phyloP scores from a whole-genome alignment of 1,140 invertebrate genomes.

The Cydia amplana region DNA sequence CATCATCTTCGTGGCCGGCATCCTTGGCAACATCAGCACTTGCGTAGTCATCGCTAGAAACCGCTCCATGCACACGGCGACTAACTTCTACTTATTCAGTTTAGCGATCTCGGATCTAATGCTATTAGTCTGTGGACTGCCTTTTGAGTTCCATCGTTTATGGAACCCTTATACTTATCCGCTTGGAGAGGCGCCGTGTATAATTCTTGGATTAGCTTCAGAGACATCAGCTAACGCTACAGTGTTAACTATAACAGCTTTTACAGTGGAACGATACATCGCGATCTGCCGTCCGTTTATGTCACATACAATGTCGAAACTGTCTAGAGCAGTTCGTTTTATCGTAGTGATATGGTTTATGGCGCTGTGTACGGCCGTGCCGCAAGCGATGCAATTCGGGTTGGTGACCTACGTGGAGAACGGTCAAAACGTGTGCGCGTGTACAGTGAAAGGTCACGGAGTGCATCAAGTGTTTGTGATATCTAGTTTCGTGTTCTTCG shows the following conservation, averaged over 20 bases:
- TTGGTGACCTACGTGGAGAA: constrained; percentile 80
- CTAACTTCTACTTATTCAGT: constrained; percentile 93
- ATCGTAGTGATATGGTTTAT: constrained; percentile 86
- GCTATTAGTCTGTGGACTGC: constrained; percentile 87
- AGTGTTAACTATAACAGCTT: constrained; percentile 95
- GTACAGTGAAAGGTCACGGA: constrained; percentile 79
- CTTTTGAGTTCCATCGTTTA: constrained; percentile 89
- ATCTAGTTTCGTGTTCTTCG: constrained; percentile 88
- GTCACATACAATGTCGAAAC: constrained; percentile 91
- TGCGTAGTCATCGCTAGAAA: constrained; percentile 92
- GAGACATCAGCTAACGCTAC: constrained; percentile 95
- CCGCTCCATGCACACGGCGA: constrained; percentile 90
- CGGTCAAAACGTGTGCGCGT: constrained; percentile 76
- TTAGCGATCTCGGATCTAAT: constrained; percentile 93
- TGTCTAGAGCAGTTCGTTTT: constrained; percentile 85
- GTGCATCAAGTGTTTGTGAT: constrained; percentile 85
- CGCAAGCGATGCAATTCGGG: constrained; percentile 88
- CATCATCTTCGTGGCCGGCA: constrained; percentile 89
- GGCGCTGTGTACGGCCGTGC: constrained; percentile 88
- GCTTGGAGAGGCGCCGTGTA: constrained; percentile 88
- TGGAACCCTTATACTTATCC: constrained; percentile 89
- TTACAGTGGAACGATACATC: constrained; percentile 96
- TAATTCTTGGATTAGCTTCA: constrained; percentile 86
- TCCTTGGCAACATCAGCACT: constrained; percentile 91
- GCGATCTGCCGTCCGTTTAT: constrained; percentile 96